Conservation (phyloP, 2,888 invertebrate species). For the Nemoura dubitans region DNA sequence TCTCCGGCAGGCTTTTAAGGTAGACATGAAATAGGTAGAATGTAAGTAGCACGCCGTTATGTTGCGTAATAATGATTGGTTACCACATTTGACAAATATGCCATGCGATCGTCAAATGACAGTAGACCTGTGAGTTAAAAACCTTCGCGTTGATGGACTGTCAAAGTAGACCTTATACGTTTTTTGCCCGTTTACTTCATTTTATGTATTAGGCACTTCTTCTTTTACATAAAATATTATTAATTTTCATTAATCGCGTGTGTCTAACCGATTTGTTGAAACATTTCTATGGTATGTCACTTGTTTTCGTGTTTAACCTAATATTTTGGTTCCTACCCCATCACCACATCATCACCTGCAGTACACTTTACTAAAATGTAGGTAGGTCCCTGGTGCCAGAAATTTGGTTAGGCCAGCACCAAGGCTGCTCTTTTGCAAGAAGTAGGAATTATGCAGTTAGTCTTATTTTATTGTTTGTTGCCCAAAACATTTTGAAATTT, state of each 20-base stretch:
- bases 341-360: not conserved
- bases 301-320: not conserved
- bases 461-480: too few relatives aligned
- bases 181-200: not conserved
- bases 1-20: not conserved
- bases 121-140: not conserved
- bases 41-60: constrained; percentile 18
- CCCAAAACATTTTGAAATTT: too few relatives aligned
- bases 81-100: not conserved
- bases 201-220: not conserved
- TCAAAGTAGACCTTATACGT: not conserved
- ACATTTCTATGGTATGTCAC: not conserved
- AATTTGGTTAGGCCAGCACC: too few relatives aligned
- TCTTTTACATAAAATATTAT: not conserved
- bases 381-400: too few relatives aligned
- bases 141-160: not conserved
- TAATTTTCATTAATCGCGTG: not conserved
- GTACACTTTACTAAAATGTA: not conserved
- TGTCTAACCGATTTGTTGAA: not conserved
- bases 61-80: not conserved
- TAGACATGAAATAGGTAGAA: not conserved
- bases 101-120: not conserved
- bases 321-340: not conserved
- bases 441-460: too few relatives aligned
- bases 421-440: too few relatives aligned